Evolutionary conservation across 2,797 vertebrate genomes (phyloP), one percentile per base, ranked within the genome.

Genomic region (Neoniphon sammara): DNA sequence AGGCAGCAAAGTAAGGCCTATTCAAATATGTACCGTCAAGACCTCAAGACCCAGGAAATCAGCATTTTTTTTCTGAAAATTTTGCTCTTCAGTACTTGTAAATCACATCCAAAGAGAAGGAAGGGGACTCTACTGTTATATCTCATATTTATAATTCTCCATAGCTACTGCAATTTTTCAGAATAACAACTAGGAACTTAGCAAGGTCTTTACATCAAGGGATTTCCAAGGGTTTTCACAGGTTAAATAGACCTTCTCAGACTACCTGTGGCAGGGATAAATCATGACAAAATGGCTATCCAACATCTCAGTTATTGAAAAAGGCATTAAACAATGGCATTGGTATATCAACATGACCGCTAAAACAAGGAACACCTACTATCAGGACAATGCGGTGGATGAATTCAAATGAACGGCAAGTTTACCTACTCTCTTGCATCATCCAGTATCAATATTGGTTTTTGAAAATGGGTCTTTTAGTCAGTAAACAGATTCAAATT

Each of bases 401-500:
- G 7, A 74, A 36, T 36, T 72, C 25, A 27, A 27, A 27, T 27
- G 25, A 27, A 27, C 4, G 25, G 2, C 25, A 27, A 27, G 25
- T 27, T 27, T 27, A 27, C 25, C 25, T 27, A 27, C 25, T 27
- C 25, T 27, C 60, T 81, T 75, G 71, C 62, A 81, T 82, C 68
- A 77, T 56, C 46, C 15, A 54, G 59, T 42, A 68, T 89, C 77
- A 91, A 90, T 92, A 91, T 91, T 89, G 63, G 63, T 69, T 83
- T 78, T 81, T 44, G 59, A 27, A 87, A 88, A 90, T 80, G 66
- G 69, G 47, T 66, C n/a, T 82, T 86, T 72, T 73, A 56, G 56
- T 86, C 46, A 67, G 64, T 80, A 81, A 87, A 90, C 77, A 86
- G 27, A 83, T 76, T 78, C 21, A 67, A 64, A 85, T 82, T 78